Evolutionary conservation across 2,797 vertebrate genomes (phyloP), one percentile per base, ranked within the genome.

Genomic region (Xenopus petersii): DNA sequence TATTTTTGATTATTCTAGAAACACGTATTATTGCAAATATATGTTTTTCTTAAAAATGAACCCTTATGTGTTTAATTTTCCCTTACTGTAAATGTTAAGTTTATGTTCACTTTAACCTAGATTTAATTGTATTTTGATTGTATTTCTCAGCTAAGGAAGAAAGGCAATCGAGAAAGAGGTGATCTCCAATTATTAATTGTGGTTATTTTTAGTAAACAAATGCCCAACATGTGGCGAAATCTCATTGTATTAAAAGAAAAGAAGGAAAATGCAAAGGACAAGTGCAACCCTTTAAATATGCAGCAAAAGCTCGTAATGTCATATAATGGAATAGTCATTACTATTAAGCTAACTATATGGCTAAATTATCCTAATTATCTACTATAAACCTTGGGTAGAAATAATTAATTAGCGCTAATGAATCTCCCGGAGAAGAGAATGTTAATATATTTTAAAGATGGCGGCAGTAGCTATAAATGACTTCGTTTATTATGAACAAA

Each of bases 381-480:
- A 12, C 24, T 12, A 60, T 60, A 13, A 60, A 60, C 17, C 21
- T 12, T 26, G 17, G 17, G 21, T 24, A 24, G 24, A 26, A 60
- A 60, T 60, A 17, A 30, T 60, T 60, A 24, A 60, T 60, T 60
- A 24, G 58, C 17, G 47, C 56, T 51, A 67, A 74, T 61, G 47
- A 66, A 67, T 64, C 47, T 47, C 46, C 48, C 33, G 55, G 46
- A 33, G 51, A 74, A 64, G 26, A 74, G 56, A 66, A 60, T 60
- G 55, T 74, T 74, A 61, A 21, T 16, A 49, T 68, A 16, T 51
- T 68, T 24, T 60, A 26, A 60, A 60, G 17, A 26, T 24, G 58
- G n/a, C 4, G 7, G 54, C 54, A 56, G 49, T 51, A 12, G 49
- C 11, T 51, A 15, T 51, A 51, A 51, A 12, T 51, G 15, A 3